phyloP scores from a whole-genome alignment of 2,888 invertebrate genomes.

The Endotricha flammealis region DNA sequence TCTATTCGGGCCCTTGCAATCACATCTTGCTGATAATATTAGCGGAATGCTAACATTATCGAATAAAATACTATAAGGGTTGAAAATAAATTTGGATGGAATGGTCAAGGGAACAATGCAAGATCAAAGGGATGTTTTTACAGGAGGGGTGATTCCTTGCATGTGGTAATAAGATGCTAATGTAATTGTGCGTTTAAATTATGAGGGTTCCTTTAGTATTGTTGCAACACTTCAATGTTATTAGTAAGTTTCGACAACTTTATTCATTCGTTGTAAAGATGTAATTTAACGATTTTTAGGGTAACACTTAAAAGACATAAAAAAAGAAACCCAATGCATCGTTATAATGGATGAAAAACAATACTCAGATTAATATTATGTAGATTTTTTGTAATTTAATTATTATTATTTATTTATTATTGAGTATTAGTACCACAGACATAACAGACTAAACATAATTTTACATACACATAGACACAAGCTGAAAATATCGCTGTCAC shows the following conservation, averaged over 20 bases:
- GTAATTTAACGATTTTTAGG: conserved; percentile 1
- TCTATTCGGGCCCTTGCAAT: too few relatives aligned
- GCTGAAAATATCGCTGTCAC: too few relatives aligned
- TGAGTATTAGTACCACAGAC: too few relatives aligned
- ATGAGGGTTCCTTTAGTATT: conserved; percentile 35
- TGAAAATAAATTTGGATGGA: conserved; percentile 46
- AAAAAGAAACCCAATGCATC: too few relatives aligned
- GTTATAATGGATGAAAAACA: too few relatives aligned
- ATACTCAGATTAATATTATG: too few relatives aligned
- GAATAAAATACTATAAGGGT: conserved; percentile 48
- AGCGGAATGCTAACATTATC: conserved; percentile 26
- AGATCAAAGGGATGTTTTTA: conserved; percentile 60
- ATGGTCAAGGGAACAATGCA: conserved; percentile 59
- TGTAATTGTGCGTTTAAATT: conserved; percentile 49
- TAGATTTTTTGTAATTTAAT: too few relatives aligned
- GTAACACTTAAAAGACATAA: too few relatives aligned
- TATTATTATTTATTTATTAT: too few relatives aligned
- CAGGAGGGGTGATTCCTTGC: conserved; percentile 46
- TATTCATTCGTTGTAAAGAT: neutral
- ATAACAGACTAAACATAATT: too few relatives aligned
- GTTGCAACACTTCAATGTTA: conserved; percentile 29
- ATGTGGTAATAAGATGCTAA: conserved; percentile 52
- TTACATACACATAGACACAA: too few relatives aligned
- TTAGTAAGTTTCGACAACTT: conserved; percentile 28
- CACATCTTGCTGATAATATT: too few relatives aligned